phyloP scores from a whole-genome alignment of 2,113 vertebrate genomes.

The Oenanthe oenanthe region DNA sequence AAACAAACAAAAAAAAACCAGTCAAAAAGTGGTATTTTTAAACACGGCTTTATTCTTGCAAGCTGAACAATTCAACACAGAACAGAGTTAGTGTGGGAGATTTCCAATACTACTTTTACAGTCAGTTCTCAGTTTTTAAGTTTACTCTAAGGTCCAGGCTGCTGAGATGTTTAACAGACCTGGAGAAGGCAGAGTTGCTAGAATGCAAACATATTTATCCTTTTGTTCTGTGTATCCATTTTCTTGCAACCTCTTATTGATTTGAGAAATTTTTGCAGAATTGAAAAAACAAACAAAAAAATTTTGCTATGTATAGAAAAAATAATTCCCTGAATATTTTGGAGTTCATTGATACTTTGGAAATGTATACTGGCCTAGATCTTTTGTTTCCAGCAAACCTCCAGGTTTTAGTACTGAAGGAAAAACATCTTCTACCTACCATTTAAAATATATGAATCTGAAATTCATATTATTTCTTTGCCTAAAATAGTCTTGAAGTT shows the following conservation, averaged over 20 bases:
- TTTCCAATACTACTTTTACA: not conserved
- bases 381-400: not conserved
- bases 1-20: too few species aligned
- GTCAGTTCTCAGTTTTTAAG: not conserved
- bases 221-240: not conserved
- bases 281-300: too few species aligned
- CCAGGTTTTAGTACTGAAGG: constrained; percentile 15
- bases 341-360: not conserved
- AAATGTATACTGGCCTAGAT: not conserved
- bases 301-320: not conserved
- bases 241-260: not conserved
- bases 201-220: not conserved
- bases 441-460: not conserved
- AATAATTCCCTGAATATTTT: not conserved
- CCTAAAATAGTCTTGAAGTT: constrained; percentile 6
- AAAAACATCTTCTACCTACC: not conserved
- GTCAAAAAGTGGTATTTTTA: not conserved
- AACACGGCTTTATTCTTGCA: constrained; percentile 10
- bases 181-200: not conserved
- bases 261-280: not conserved
- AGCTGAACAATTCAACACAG: not conserved
- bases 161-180: not conserved
- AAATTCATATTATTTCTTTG: constrained; percentile 11
- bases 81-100: not conserved
- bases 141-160: not conserved